Conservation (phyloP, 2,113 vertebrate genomes). For the Nothoprocta perdicaria region DNA sequence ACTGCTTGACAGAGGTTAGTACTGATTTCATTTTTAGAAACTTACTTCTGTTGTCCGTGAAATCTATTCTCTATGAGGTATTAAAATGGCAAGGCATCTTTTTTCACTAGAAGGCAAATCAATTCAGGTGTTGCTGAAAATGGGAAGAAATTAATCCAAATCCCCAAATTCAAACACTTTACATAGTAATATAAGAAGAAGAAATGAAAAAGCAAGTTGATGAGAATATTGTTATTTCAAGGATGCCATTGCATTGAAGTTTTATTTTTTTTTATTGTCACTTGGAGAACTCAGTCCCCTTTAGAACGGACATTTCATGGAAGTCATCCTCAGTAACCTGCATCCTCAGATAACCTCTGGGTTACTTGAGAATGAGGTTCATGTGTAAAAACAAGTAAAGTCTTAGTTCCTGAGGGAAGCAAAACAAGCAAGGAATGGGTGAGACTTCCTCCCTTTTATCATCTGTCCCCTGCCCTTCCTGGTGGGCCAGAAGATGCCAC, state of each 20-base stretch:
- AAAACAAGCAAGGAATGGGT: neutral
- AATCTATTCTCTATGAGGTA: neutral
- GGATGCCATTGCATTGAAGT: neutral
- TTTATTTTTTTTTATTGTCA: neutral
- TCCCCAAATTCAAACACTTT: neutral
- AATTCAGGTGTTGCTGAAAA: conserved; percentile 16
- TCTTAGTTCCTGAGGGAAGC: neutral
- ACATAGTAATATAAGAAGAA: neutral
- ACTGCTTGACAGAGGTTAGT: too few species aligned
- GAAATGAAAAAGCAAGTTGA: neutral
- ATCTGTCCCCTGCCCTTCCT: neutral
- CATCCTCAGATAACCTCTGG: neutral
- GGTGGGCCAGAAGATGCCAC: neutral
- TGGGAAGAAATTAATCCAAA: neutral
- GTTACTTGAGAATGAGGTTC: neutral
- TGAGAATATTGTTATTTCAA: neutral
- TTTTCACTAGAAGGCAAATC: neutral
- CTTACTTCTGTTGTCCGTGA: conserved; percentile 5
- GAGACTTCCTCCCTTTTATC: neutral
- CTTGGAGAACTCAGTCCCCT: neutral
- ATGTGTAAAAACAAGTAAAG: neutral
- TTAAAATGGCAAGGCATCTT: conserved; percentile 10
- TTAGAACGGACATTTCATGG: neutral
- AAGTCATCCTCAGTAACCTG: neutral
- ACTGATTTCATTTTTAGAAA: conserved; percentile 6